A percentile compares a stretch with the other conserved stretches of the same genome.
Evolutionary conservation across 2,888 invertebrate genomes (phyloP).

Genomic region (Napeogenes sylphis): DNA sequence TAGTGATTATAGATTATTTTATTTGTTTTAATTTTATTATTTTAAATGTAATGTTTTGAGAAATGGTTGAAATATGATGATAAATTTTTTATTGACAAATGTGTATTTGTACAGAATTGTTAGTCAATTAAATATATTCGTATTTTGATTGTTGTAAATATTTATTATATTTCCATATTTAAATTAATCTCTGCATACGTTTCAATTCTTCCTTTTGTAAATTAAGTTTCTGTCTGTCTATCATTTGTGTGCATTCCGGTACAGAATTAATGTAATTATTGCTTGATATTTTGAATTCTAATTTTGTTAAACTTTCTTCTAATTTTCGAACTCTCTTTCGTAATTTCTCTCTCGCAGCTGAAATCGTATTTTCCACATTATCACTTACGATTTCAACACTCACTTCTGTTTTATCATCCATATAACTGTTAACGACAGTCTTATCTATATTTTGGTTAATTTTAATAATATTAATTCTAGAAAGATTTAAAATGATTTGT

Average conservation of each 20-base stretch:
- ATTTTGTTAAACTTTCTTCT: conserved; percentile 47
- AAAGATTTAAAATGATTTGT: conserved; percentile 47
- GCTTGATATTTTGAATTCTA: conserved; percentile 50
- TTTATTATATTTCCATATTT: conserved; percentile 29
- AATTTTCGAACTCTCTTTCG: conserved; percentile 51
- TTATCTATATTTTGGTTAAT: conserved; percentile 38
- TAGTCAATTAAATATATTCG: conserved; percentile 54
- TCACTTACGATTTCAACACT: conserved; percentile 51
- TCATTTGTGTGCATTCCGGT: conserved; percentile 42
- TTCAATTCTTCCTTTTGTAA: conserved; percentile 53
- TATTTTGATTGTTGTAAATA: conserved; percentile 50
- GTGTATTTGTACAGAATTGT: conserved; percentile 31
- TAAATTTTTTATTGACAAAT: too few species aligned
- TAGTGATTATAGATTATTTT: too few species aligned
- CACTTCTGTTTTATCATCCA: conserved; percentile 53
- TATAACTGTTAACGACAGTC: conserved; percentile 46
- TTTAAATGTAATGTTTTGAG: too few species aligned
- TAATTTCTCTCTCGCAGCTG: conserved; percentile 48
- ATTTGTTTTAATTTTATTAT: too few species aligned
- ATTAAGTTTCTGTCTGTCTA: conserved; percentile 51
- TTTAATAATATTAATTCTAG: conserved; percentile 43
- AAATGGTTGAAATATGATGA: too few species aligned
- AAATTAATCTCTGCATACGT: conserved; percentile 54
- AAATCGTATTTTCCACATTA: conserved; percentile 44
- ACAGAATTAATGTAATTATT: conserved; percentile 42